Percentiles rank a stretch among this genome's conserved stretches.
phyloP scores from a whole-genome alignment of 2,113 vertebrate species.

The Pedetes capensis region DNA sequence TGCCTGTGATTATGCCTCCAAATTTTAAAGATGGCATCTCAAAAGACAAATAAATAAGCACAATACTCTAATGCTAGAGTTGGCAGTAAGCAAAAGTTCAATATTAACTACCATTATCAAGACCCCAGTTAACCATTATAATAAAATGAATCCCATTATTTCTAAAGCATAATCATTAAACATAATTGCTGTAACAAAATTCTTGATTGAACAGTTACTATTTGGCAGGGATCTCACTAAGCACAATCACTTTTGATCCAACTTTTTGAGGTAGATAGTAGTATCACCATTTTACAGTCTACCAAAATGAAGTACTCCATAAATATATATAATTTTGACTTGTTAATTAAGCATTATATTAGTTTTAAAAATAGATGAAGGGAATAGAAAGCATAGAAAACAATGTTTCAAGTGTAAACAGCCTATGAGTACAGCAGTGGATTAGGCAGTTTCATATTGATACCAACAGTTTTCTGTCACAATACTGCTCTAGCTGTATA shows the following conservation, averaged over 20 bases:
- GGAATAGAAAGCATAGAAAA: background rate
- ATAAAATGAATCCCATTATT: background rate
- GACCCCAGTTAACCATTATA: background rate
- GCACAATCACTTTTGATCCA: conserved; percentile 1
- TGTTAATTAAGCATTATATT: background rate
- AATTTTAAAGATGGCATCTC: conserved; percentile 34
- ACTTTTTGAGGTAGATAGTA: background rate
- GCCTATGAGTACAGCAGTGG: background rate
- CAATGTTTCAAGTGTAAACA: background rate
- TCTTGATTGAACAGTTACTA: background rate
- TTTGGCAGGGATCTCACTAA: background rate
- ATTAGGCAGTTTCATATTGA: background rate
- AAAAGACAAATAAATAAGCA: conserved; percentile 6
- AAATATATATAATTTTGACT: background rate
- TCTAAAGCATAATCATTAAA: conserved; percentile 13
- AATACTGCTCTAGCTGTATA: background rate
- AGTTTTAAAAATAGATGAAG: background rate
- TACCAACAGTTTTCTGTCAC: background rate
- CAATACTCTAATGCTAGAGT: background rate
- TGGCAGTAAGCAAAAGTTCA: conserved; percentile 12
- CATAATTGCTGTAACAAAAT: background rate
- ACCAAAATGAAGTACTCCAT: background rate
- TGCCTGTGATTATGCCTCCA: too few species aligned
- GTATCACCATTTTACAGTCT: background rate
- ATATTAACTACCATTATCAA: background rate